These are phyloP conservation scores for Cydia fagiglandana DNA, from an alignment of 1,140 invertebrate species.

Conservation along the genomic window DNA sequence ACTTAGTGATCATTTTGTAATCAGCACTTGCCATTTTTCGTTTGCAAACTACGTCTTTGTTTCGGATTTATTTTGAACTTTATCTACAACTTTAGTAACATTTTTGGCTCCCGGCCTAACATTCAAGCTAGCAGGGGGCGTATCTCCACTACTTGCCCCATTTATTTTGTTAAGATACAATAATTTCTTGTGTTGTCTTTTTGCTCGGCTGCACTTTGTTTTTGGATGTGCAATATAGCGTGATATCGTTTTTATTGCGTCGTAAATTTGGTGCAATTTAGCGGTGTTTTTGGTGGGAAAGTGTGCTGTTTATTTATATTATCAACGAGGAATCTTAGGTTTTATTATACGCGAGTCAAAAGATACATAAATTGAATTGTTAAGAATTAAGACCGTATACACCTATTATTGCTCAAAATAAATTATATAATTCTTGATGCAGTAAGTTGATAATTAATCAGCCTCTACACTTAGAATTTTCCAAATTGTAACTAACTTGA, in stretches of 20 bases:
- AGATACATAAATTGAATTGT: neutral
- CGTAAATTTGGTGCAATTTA: slow-evolving; percentile 33
- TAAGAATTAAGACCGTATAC: too few species aligned
- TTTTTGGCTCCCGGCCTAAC: slow-evolving; percentile 40
- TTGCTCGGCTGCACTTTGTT: slow-evolving; percentile 32
- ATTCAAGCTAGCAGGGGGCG: slow-evolving; percentile 10
- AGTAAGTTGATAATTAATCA: too few species aligned
- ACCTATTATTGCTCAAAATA: too few species aligned
- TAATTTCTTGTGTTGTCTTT: slow-evolving; percentile 41
- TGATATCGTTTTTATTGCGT: slow-evolving; percentile 36
- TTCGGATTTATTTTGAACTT: neutral
- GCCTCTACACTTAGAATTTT: too few species aligned
- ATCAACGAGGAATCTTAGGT: neutral
- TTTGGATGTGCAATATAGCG: slow-evolving; percentile 33
- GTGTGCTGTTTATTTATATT: neutral
- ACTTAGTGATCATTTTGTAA: too few species aligned
- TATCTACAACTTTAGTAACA: neutral
- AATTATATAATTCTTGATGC: too few species aligned
- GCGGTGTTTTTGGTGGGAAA: slow-evolving; percentile 38
- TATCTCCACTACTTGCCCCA: slow-evolving; percentile 43
- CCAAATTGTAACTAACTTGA: too few species aligned
- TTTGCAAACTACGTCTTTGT: neutral
- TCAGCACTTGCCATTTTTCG: neutral
- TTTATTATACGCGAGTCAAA: neutral
- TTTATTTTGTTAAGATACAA: slow-evolving; percentile 52